Percentiles rank a stretch among this genome's conserved stretches.
These are phyloP conservation scores for Epinotia brunnichana DNA, from an alignment of 2,888 invertebrate species.

Conservation along the genomic window DNA sequence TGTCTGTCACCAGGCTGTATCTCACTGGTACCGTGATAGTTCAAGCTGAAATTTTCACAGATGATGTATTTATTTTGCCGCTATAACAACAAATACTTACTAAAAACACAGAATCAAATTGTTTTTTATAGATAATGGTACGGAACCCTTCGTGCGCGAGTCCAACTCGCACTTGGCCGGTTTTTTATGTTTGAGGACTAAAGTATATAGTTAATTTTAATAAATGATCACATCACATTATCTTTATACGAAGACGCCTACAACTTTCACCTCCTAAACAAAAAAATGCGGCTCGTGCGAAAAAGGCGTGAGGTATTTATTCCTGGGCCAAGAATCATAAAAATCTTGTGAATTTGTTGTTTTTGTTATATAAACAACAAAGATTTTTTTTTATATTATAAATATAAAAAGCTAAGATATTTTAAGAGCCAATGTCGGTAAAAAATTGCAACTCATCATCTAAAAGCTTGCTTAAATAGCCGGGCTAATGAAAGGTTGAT, in stretches of 20 bases:
- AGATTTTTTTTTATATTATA: too few species aligned
- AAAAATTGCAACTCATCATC: constrained; percentile 49
- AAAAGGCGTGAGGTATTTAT: constrained; percentile 27
- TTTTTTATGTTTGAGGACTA: constrained; percentile 15
- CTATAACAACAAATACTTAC: too few species aligned
- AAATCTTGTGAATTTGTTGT: constrained; percentile 28
- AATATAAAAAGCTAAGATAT: constrained; percentile 32
- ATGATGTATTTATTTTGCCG: too few species aligned
- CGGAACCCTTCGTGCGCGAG: too few species aligned
- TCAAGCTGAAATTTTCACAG: too few species aligned
- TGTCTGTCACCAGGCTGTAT: too few species aligned
- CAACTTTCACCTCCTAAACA: background rate
- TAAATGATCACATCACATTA: constrained; percentile 38
- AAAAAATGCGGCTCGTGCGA: constrained; percentile 31
- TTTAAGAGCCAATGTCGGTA: constrained; percentile 27
- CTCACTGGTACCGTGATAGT: too few species aligned
- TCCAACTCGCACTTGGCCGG: too few species aligned
- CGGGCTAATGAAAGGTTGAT: constrained; percentile 46
- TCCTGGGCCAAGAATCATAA: constrained; percentile 8
- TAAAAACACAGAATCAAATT: too few species aligned
- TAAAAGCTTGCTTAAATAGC: constrained; percentile 50
- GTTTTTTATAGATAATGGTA: too few species aligned
- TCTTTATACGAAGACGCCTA: constrained; percentile 22
- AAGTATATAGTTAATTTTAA: constrained; percentile 25
- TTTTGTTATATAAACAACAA: constrained; percentile 28